These are phyloP conservation scores for Cyprinodon variegatus DNA, from an alignment of 2,113 vertebrate genomes.

Conservation along the genomic window DNA sequence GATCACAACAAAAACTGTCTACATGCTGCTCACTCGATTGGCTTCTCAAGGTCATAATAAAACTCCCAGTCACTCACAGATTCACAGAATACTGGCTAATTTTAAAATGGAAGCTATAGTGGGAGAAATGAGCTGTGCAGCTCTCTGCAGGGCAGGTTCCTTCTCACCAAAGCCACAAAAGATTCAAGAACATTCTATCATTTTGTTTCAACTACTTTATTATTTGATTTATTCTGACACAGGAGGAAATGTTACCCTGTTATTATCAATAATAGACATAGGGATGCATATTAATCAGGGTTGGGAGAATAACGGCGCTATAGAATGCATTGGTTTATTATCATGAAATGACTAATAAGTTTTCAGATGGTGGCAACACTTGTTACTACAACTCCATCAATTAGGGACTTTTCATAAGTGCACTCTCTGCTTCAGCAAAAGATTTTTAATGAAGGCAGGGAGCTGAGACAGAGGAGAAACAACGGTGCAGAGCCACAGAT, in stretches of 20 bases:
- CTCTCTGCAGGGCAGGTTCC: constrained; percentile 5
- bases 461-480: too few relatives aligned
- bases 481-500: too few relatives aligned
- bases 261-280: too few relatives aligned
- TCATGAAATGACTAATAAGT: too few relatives aligned
- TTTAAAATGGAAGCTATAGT: constrained; percentile 13
- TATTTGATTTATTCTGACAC: neutral
- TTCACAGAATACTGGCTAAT: constrained; percentile 26
- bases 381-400: too few relatives aligned
- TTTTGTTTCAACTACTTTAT: neutral
- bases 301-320: too few relatives aligned
- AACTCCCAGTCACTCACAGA: constrained; percentile 31
- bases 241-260: neutral
- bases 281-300: too few relatives aligned
- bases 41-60: constrained; percentile 53
- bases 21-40: constrained; percentile 10
- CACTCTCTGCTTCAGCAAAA: too few relatives aligned
- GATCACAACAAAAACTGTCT: neutral
- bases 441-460: too few relatives aligned
- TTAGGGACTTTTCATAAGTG: too few relatives aligned
- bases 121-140: neutral
- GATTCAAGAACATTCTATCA: neutral
- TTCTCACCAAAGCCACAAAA: constrained; percentile 14
- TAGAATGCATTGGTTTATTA: too few relatives aligned
- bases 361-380: too few relatives aligned